These are phyloP conservation scores for Halcyon smyrnensis DNA, from an alignment of 2,797 vertebrate genomes.

Conservation along the genomic window DNA sequence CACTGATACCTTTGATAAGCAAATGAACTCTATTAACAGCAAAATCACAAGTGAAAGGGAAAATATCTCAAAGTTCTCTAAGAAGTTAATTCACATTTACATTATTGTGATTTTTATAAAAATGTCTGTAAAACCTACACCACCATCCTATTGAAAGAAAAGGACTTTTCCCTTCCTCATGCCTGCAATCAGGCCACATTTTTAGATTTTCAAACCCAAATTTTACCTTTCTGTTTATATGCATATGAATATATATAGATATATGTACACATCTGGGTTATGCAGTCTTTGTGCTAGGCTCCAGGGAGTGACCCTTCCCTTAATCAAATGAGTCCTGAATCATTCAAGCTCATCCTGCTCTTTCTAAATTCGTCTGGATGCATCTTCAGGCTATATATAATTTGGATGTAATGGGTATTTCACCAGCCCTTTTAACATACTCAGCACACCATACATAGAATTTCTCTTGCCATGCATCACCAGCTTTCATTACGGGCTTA, in stretches of 20 bases:
- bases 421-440: neutral
- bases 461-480: neutral
- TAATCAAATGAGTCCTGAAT: neutral
- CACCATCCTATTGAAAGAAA: neutral
- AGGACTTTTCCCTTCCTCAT: neutral
- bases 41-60: neutral
- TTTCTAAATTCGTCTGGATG: neutral
- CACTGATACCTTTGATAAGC: neutral
- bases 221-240: neutral
- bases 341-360: neutral
- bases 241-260: neutral
- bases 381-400: neutral
- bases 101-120: neutral
- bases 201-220: neutral
- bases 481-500: neutral
- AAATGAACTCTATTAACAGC: neutral
- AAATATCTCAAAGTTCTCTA: neutral
- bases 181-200: neutral
- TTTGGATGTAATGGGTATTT: neutral
- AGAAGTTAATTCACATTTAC: neutral
- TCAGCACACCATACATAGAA: neutral
- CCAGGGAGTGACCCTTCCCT: neutral
- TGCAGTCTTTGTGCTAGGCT: neutral
- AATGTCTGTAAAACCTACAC: neutral
- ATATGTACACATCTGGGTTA: neutral